Base-by-base conservation (phyloP, 2,888 invertebrate genomes). In the Aspidiotus rigidus region DNA sequence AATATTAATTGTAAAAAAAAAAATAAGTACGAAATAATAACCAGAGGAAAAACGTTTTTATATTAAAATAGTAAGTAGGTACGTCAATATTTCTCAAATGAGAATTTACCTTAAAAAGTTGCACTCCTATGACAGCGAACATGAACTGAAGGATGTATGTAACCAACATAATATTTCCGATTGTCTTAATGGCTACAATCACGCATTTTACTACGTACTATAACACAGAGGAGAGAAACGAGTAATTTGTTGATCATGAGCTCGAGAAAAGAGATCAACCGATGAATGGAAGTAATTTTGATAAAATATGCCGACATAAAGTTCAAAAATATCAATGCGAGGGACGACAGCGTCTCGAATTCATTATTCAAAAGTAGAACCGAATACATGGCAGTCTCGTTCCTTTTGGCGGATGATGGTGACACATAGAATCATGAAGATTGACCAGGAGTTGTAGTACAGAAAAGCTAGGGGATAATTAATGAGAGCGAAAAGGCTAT, bases 181-280 rank as follows among this genome's bases (percentile, higher is more conserved):
- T 96, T 82, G 95, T 96, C 86, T 93, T 93, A 81, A 96, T 90
- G 78, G 95, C 95, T 82, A 95, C 95, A 83, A 96, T 93, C 84
- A 96, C 98, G 85, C 98, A 99, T 84, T 98, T 97, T 81, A 99
- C 98, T 84, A 99, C 98, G 86, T 98, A 97, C 94, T 99, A 90
- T 75, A 78, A 75, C 74, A 73, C 49, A 49, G 49, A n/a, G n/a
- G n/a, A 72, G 72, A 60, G 28, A 28, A 28, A 28, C 28, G 28
- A 28, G 28, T 28, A 28, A 28, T 28, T 28, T 28, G 28, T 28
- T 63, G 62, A 71, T 60, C 42, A 70, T 53, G n/a, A 71, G 72
- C 28, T 28, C 28, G 28, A n/a, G 73, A 72, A 77, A 77, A 75
- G 76, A 53, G 1, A 62, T 49, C n/a, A 53, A 28, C 40, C 53